Base-by-base conservation (phyloP, 2,888 invertebrate genomes). In the Hoplodrina ambigua region DNA sequence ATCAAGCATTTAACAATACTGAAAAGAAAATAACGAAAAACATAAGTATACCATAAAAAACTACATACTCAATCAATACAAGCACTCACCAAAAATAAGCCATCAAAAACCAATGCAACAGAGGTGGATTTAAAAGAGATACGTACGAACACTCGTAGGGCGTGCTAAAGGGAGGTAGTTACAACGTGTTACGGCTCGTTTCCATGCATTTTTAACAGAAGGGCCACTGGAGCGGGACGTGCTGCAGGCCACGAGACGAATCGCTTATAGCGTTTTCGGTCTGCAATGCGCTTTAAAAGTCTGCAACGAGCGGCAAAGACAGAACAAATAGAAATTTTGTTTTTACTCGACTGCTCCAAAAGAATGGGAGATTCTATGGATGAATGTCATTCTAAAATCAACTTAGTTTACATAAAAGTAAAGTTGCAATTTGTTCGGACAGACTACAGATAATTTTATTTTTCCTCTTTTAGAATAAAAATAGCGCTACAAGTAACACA, bases 151-250 rank as follows among this genome's bases (percentile, higher is more conserved):
- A 62, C 72, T 72, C 61, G 64, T 49, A 55, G 64, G 63, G 72
- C 57, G 82, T 79, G 79, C 65, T 83, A 82, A 82, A 79, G 53
- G 72, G 75, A 61, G 68, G 72, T 80, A 72, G 82, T 85, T 77
- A 80, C 69, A 66, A 69, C 80, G 72, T 78, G 83, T 83, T 84
- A 85, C 74, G 75, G 75, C 85, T 88, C 85, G 89, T 88, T 90
- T 86, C 84, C 85, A 76, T 88, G 87, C 89, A 90, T 90, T 91
- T 90, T 89, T 89, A 89, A 90, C 86, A 81, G 82, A 80, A 90
- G 87, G 56, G 78, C 81, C 81, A 78, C 85, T 86, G 83, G 83
- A 61, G 63, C 72, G 81, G 63, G 73, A 59, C 75, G 76, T 37
- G 37, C 13, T 6, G 17, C 2, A 17, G 33, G 33, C 55, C 55